A percentile compares a stretch with the other conserved stretches of the same genome.
Evolutionary conservation across 2,113 vertebrate species (phyloP).

Genomic region (Riparia riparia): DNA sequence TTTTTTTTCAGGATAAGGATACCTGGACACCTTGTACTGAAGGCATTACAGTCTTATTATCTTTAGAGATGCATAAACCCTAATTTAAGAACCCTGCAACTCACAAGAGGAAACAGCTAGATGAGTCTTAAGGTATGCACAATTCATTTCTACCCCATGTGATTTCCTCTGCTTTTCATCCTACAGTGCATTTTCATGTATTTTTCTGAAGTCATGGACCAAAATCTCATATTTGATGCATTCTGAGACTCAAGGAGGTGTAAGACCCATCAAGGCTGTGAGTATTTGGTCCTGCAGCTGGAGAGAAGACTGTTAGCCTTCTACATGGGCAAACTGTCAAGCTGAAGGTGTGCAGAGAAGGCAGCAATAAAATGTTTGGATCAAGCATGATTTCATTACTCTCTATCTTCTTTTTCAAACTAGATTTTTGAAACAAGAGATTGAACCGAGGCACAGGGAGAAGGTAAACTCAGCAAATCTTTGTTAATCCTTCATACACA

Average conservation of each 20-base stretch:
- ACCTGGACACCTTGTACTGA: background rate
- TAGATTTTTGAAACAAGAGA: background rate
- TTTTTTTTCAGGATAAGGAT: background rate
- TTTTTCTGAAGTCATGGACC: background rate
- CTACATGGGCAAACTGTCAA: background rate
- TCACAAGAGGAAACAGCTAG: background rate
- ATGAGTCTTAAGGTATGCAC: background rate
- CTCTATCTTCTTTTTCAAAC: background rate
- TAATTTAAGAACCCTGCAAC: background rate
- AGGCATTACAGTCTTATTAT: background rate
- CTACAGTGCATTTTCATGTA: background rate
- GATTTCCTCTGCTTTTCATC: background rate
- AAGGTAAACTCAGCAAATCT: background rate
- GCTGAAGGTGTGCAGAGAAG: background rate
- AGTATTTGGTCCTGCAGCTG: background rate
- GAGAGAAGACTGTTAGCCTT: background rate
- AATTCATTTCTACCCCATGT: background rate
- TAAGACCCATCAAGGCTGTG: background rate
- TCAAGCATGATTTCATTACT: background rate
- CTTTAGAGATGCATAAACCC: background rate
- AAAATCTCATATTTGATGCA: background rate
- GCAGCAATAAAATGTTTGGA: background rate
- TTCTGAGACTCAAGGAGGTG: background rate
- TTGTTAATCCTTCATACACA: background rate
- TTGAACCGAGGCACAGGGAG: background rate